Evolutionary conservation across 2,888 invertebrate species (phyloP).

Genomic region (Noctua janthina): DNA sequence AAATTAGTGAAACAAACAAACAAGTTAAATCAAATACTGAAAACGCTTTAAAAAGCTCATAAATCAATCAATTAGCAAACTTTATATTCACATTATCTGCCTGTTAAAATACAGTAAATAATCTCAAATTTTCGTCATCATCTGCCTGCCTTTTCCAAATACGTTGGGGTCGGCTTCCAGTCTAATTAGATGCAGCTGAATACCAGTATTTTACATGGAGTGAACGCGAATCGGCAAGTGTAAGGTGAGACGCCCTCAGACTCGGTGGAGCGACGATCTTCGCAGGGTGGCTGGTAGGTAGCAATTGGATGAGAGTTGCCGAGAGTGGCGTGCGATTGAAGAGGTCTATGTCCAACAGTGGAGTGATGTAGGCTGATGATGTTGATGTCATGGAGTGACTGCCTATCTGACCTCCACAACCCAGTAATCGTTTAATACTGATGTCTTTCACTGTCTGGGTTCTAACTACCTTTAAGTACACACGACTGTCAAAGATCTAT

Average conservation of each 20-base stretch:
- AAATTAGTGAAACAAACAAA: conserved; percentile 22
- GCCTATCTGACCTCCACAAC: not conserved
- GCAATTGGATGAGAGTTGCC: no score
- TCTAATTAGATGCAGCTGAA: not conserved
- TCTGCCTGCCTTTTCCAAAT: not conserved
- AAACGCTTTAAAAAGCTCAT: not conserved
- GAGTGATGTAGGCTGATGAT: no score
- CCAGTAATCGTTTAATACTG: not conserved
- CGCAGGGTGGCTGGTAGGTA: no score
- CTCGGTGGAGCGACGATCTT: no score
- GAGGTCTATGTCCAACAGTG: no score
- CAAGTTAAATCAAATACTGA: not conserved
- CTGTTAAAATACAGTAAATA: not conserved
- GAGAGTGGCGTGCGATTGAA: no score
- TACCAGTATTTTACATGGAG: not conserved
- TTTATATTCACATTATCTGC: not conserved
- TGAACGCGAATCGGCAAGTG: no score
- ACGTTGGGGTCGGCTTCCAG: not conserved
- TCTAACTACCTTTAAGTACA: not conserved
- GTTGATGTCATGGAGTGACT: not conserved
- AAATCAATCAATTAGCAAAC: conserved; percentile 34
- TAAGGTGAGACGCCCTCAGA: no score
- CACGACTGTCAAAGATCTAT: not conserved
- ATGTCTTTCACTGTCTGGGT: not conserved
- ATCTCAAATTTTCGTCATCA: not conserved